Base-by-base conservation (phyloP, 1,140 invertebrate species). In the Bombus difficillimus region DNA sequence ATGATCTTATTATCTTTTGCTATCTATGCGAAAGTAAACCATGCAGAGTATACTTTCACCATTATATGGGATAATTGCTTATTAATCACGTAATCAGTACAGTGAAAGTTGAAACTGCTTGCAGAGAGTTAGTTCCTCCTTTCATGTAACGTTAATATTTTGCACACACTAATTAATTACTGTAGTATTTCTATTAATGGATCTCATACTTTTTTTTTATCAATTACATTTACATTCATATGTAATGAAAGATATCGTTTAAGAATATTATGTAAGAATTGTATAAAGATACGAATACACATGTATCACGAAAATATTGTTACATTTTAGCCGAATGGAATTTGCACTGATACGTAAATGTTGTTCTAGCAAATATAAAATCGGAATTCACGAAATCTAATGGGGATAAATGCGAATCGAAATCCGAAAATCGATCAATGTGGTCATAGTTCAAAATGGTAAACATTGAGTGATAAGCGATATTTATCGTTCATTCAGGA, bases 391-490 rank as follows among this genome's bases (percentile, higher is more conserved):
- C 32, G 15, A 59, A 12, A 69, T 47, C 2, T 74, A 62, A 64
- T 25, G 25, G 3, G 25, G 98, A 22, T 98, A 64, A 62, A 37
- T 25, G 2, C 0, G 13, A 98, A 22, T 98, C 98, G 9, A 98
- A 98, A 13, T 53, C 6, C 5, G 47, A 22, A 98, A 98, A 92
- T 98, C 98, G 0, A 98, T 99, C 68, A 95, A 96, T 79, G 94
- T 96, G 41, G 96, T 96, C 28, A 96, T 96, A 41, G 98, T 99
- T 88, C 97, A 98, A 93, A 98, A 98, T 3, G 96, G 98, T 68
- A 96, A 98, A 98, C 13, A 99, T 98, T n/a, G 18, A 98, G 98
- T 28, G 95, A 98, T 8, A 0, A 53, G 1, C 86, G 25, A 12
- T 34, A 71, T 71, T 22, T 43, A 12, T 59, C 6, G 10, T 47